These are phyloP conservation scores for Polia nebulosa DNA, from an alignment of 2,888 invertebrate genomes.

Conservation along the genomic window DNA sequence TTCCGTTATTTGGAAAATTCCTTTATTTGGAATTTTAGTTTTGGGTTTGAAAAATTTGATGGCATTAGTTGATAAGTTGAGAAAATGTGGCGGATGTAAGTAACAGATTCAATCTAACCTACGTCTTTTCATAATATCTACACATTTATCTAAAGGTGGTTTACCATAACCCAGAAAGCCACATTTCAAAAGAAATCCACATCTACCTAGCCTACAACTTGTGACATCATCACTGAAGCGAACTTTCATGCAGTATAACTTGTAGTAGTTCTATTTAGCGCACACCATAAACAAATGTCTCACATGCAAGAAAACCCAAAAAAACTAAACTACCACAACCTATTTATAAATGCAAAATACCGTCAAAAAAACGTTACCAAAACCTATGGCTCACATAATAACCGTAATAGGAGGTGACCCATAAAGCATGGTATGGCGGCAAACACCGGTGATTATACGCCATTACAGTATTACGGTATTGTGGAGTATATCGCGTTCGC, in stretches of 20 bases:
- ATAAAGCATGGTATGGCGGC: slow-evolving; percentile 59
- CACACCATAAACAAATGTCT: too few relatives aligned
- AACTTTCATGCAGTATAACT: not conserved
- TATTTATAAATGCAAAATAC: slow-evolving; percentile 46
- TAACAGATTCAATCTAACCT: not conserved
- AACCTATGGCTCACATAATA: slow-evolving; percentile 43
- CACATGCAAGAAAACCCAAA: not conserved
- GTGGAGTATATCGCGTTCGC: slow-evolving; percentile 59
- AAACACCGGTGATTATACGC: slow-evolving; percentile 65
- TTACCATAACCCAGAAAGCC: too few relatives aligned
- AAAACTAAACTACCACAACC: not conserved
- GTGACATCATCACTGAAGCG: not conserved
- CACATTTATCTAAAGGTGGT: not conserved
- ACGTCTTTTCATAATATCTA: not conserved
- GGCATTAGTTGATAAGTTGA: not conserved
- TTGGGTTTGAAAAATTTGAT: not conserved
- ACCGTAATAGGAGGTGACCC: slow-evolving; percentile 61
- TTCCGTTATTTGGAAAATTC: slow-evolving; percentile 15
- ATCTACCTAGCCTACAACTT: not conserved
- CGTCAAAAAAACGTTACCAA: slow-evolving; percentile 36
- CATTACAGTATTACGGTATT: slow-evolving; percentile 67
- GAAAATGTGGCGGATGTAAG: not conserved
- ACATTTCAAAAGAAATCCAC: not conserved
- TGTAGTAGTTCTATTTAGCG: not conserved
- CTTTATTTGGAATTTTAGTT: not conserved